Conservation (phyloP, 2,888 invertebrate genomes). For the Sesia bembeciformis region DNA sequence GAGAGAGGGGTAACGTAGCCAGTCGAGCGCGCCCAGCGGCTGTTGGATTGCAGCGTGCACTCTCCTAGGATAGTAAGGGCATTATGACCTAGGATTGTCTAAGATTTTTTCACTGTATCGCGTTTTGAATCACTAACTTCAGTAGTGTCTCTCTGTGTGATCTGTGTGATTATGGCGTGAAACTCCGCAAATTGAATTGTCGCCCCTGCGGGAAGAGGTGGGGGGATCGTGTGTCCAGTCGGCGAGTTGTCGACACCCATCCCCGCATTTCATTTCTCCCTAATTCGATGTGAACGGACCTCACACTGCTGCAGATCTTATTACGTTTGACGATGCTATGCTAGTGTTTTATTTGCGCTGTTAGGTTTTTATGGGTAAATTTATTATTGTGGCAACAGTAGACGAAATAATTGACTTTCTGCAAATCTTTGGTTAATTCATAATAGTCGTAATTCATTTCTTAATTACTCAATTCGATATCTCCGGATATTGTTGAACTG, state of each 20-base stretch:
- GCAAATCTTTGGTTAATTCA: too few relatives aligned
- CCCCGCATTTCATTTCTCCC: constrained; percentile 10
- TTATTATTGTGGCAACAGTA: too few relatives aligned
- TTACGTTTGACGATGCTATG: neutral
- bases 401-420: too few relatives aligned
- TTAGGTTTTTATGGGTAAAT: too few relatives aligned
- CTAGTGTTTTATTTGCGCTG: neutral
- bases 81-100: too few relatives aligned
- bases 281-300: constrained; percentile 5
- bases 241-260: constrained; percentile 14
- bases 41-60: too few relatives aligned
- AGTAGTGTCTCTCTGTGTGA: neutral
- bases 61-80: too few relatives aligned
- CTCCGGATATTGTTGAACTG: neutral
- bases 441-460: too few relatives aligned
- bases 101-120: neutral
- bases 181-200: constrained; percentile 26
- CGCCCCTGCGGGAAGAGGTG: constrained; percentile 3
- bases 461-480: neutral
- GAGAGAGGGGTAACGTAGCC: too few relatives aligned
- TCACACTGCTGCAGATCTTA: neutral
- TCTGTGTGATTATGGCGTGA: constrained; percentile 13
- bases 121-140: neutral
- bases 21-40: too few relatives aligned
- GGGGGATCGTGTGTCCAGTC: constrained; percentile 9